Percentiles rank a stretch among this genome's conserved stretches.
These are phyloP conservation scores for Papilio elwesi DNA, from an alignment of 2,888 invertebrate species.

Conservation along the genomic window DNA sequence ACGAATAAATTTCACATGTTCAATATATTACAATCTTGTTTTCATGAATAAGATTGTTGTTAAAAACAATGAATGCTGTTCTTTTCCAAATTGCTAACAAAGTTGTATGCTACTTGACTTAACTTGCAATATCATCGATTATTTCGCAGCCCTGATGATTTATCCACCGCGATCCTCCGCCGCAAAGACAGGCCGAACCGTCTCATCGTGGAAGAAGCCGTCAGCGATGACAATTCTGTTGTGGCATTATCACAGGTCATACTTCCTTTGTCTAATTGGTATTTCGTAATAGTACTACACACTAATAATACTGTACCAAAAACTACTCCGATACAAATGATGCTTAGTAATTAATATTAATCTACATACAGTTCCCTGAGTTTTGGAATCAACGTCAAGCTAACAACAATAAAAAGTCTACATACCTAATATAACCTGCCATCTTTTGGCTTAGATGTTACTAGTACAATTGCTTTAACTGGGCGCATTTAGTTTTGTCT, in stretches of 20 bases:
- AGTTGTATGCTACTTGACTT: slow-evolving; percentile 16
- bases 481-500: no score
- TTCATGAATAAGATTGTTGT: slow-evolving; percentile 16
- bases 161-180: slow-evolving; percentile 98
- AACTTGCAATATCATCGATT: slow-evolving; percentile 42
- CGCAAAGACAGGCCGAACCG: slow-evolving; percentile 99
- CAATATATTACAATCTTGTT: slow-evolving; percentile 27
- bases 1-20: slow-evolving; percentile 39
- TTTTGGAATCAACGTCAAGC: no score
- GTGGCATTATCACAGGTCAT: slow-evolving; percentile 96
- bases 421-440: no score
- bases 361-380: no score
- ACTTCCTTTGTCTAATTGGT: slow-evolving; percentile 46
- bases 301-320: slow-evolving; percentile 3
- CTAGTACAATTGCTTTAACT: no score
- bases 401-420: no score
- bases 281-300: slow-evolving; percentile 34
- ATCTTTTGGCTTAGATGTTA: no score
- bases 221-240: slow-evolving; percentile 99
- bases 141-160: slow-evolving; percentile 89
- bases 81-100: slow-evolving; percentile 6
- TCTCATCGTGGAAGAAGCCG: slow-evolving; percentile 98
- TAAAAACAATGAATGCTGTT: neutral
- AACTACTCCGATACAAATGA: no score
- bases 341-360: no score